A percentile compares a stretch with the other conserved stretches of the same genome.
Evolutionary conservation across 2,113 vertebrate species (phyloP).

Genomic region (Antigone vipio): DNA sequence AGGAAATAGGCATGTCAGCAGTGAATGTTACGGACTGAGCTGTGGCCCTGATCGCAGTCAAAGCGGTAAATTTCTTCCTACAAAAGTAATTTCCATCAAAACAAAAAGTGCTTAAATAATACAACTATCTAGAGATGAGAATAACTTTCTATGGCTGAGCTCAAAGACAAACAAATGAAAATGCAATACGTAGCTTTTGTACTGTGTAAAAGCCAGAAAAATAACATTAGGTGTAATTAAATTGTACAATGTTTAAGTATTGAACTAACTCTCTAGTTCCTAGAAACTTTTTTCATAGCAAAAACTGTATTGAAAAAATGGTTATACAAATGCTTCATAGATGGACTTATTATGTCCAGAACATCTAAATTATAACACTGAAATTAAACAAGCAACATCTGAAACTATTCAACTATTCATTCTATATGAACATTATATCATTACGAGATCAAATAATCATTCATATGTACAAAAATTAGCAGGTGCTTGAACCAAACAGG

Average conservation of each 20-base stretch:
- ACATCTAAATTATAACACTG: neutral
- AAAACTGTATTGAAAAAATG: neutral
- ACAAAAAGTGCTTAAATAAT: constrained; percentile 69
- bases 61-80: constrained; percentile 65
- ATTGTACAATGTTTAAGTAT: neutral
- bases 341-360: neutral
- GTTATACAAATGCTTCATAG: neutral
- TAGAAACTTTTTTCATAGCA: neutral
- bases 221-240: neutral
- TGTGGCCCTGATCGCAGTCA: constrained; percentile 61
- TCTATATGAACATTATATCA: neutral
- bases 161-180: constrained; percentile 50
- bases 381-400: neutral
- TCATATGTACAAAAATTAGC: neutral
- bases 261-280: neutral
- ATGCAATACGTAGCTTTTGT: neutral
- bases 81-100: constrained; percentile 72
- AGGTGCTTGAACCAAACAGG: neutral
- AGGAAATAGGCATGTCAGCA: constrained; percentile 74
- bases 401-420: neutral
- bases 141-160: constrained; percentile 7
- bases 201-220: neutral
- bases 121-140: constrained; percentile 48
- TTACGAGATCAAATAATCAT: neutral
- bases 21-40: constrained; percentile 65